These are phyloP conservation scores for Erithacus rubecula DNA, from an alignment of 2,797 vertebrate species.

Conservation along the genomic window DNA sequence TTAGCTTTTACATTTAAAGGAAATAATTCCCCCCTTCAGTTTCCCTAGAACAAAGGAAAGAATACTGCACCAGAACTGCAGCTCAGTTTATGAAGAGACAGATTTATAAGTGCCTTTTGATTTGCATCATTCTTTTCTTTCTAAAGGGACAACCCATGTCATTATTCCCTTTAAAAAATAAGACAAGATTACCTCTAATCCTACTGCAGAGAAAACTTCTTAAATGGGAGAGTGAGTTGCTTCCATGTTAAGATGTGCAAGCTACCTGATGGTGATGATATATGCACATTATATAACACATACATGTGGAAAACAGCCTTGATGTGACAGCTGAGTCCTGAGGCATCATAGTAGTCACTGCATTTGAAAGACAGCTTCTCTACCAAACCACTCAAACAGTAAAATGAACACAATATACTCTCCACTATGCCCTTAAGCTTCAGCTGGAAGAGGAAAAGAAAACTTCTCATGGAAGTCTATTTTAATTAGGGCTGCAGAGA, in stretches of 20 bases:
- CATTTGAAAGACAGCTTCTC: constrained; percentile 72
- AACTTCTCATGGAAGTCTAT: constrained; percentile 73
- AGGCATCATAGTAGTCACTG: constrained; percentile 60
- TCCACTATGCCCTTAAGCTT: constrained; percentile 73
- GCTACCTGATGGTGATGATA: constrained; percentile 42
- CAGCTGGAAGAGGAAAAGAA: constrained; percentile 66
- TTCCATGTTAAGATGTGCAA: constrained; percentile 48
- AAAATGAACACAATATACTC: constrained; percentile 74
- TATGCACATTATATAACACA: constrained; percentile 59
- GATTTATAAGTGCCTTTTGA: not conserved
- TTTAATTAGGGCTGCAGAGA: constrained; percentile 78
- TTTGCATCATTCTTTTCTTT: constrained; percentile 30
- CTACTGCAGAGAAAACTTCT: not conserved
- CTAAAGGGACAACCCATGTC: constrained; percentile 9
- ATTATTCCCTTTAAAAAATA: constrained; percentile 6
- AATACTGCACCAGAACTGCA: not conserved
- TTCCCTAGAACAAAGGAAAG: constrained; percentile 32
- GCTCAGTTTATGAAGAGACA: not conserved
- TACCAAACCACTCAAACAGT: constrained; percentile 71
- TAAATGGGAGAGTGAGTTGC: constrained; percentile 15
- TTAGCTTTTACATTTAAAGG: constrained; percentile 34
- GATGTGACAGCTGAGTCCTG: constrained; percentile 73
- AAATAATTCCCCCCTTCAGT: constrained; percentile 6
- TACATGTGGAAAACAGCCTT: constrained; percentile 63
- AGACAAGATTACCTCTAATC: not conserved